phyloP scores from a whole-genome alignment of 2,888 invertebrate species.

The Crocallis elinguaria region DNA sequence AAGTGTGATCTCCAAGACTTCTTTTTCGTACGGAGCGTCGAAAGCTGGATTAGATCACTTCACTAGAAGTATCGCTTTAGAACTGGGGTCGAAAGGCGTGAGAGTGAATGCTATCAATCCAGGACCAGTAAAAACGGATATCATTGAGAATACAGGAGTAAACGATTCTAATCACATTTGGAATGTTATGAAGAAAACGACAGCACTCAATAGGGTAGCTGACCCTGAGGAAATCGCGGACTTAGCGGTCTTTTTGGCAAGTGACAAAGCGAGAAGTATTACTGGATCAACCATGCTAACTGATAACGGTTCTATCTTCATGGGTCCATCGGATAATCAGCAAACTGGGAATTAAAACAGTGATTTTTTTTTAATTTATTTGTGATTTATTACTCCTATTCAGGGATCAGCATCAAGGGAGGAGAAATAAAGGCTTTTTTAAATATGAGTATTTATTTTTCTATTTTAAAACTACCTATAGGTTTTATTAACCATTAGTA shows the following conservation, averaged over 20 bases:
- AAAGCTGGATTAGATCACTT: constrained; percentile 91
- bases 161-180: constrained; percentile 53
- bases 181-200: constrained; percentile 89
- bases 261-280: constrained; percentile 91
- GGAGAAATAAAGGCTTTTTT: too few relatives aligned
- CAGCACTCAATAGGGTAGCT: constrained; percentile 92
- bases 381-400: too few relatives aligned
- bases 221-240: constrained; percentile 90
- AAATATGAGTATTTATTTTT: too few relatives aligned
- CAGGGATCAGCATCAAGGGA: too few relatives aligned
- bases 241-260: constrained; percentile 92
- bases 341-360: not conserved
- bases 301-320: constrained; percentile 35
- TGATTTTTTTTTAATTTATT: too few relatives aligned
- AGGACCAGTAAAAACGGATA: constrained; percentile 89
- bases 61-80: constrained; percentile 92
- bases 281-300: constrained; percentile 86
- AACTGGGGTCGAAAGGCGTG: constrained; percentile 88
- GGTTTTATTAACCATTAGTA: too few relatives aligned
- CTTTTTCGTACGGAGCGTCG: constrained; percentile 38
- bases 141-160: constrained; percentile 34
- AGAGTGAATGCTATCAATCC: constrained; percentile 94
- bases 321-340: constrained; percentile 10
- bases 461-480: too few relatives aligned
- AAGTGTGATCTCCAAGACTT: constrained; percentile 5